Evolutionary conservation across 2,113 vertebrate species (phyloP).

Genomic region (Capricornis sumatraensis): DNA sequence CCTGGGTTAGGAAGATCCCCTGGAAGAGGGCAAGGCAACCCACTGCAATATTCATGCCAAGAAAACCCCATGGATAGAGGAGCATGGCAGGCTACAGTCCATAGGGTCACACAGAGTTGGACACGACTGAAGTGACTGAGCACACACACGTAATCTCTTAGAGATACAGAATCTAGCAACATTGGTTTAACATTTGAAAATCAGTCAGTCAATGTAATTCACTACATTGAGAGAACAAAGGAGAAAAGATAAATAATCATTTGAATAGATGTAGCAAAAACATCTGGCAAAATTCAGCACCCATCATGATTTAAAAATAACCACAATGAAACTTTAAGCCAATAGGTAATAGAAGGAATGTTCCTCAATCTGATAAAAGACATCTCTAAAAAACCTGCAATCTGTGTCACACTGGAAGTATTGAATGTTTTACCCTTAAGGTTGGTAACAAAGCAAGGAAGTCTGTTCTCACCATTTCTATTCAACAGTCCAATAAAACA

Average conservation of each 20-base stretch:
- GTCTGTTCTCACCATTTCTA: background rate
- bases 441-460: background rate
- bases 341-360: background rate
- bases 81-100: background rate
- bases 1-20: background rate
- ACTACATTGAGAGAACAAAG: background rate
- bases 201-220: background rate
- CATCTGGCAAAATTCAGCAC: background rate
- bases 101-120: background rate
- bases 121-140: background rate
- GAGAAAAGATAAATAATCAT: background rate
- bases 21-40: background rate
- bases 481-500: background rate
- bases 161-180: background rate
- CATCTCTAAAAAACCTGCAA: background rate
- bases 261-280: background rate
- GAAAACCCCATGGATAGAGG: background rate
- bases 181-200: constrained; percentile 2
- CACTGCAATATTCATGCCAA: background rate
- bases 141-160: background rate
- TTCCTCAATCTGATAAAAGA: background rate
- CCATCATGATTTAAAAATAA: background rate
- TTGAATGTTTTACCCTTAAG: background rate
- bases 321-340: background rate
- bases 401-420: background rate